phyloP scores from a whole-genome alignment of 2,797 vertebrate genomes.

The Protonibea diacanthus region DNA sequence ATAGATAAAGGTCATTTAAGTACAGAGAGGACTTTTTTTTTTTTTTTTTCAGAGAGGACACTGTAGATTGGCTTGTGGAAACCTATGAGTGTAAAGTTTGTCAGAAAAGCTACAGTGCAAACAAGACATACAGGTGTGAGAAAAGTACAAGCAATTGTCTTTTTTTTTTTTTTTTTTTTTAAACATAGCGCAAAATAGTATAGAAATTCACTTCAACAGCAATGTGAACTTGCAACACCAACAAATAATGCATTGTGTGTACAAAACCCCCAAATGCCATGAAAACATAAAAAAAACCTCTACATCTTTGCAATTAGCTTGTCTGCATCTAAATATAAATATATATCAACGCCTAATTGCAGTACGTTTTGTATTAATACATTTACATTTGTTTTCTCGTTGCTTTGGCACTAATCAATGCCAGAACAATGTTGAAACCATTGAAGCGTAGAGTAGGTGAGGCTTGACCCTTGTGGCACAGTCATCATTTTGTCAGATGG shows the following conservation, averaged over 20 bases:
- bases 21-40: not conserved
- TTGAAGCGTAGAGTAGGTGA: constrained; percentile 40
- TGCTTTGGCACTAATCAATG: constrained; percentile 79
- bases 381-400: constrained; percentile 66
- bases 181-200: constrained; percentile 63
- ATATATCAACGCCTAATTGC: constrained; percentile 82
- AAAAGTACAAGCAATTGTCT: constrained; percentile 57
- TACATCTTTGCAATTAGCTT: constrained; percentile 78
- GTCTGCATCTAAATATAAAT: constrained; percentile 84
- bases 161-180: constrained; percentile 38
- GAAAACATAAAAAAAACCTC: constrained; percentile 74
- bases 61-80: constrained; percentile 18
- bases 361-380: constrained; percentile 75
- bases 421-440: constrained; percentile 64
- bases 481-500: constrained; percentile 43
- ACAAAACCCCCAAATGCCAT: constrained; percentile 74
- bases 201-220: constrained; percentile 72
- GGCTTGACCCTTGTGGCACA: constrained; percentile 64
- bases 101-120: constrained; percentile 77
- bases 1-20: constrained; percentile 10
- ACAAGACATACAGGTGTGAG: constrained; percentile 64
- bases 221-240: constrained; percentile 73
- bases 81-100: constrained; percentile 22
- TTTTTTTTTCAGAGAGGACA: not conserved
- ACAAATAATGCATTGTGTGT: constrained; percentile 68